These are phyloP conservation scores for Brachycybe producta DNA, from an alignment of 2,888 invertebrate species.

Conservation along the genomic window DNA sequence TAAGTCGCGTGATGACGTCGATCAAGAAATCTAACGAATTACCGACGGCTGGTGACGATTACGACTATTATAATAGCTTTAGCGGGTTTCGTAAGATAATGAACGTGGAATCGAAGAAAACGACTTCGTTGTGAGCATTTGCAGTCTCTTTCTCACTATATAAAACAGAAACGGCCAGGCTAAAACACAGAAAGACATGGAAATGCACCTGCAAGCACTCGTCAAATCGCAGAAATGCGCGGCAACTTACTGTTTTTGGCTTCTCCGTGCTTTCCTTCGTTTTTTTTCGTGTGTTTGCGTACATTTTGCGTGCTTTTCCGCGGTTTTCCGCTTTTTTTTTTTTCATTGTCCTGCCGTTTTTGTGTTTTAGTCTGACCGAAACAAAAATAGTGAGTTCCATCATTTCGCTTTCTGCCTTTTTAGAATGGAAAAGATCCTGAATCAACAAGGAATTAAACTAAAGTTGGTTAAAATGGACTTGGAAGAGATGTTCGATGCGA, in stretches of 20 bases:
- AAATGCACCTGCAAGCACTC: no score
- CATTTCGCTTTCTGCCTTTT: no score
- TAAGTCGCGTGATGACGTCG: constrained; percentile 49
- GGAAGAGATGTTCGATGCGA: constrained; percentile 58
- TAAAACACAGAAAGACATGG: no score
- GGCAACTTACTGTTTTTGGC: no score
- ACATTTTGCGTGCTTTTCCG: no score
- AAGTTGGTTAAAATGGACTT: constrained; percentile 44
- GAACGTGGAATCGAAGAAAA: constrained; percentile 47
- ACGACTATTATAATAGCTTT: constrained; percentile 61
- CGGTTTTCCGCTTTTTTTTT: no score
- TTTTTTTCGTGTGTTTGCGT: no score
- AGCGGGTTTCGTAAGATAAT: constrained; percentile 56
- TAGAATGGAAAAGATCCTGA: constrained; percentile 43
- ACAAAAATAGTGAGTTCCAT: no score
- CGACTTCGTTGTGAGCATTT: constrained; percentile 47
- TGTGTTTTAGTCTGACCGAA: not conserved
- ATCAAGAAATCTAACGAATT: constrained; percentile 56
- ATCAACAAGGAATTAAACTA: constrained; percentile 42
- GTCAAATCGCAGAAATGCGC: no score
- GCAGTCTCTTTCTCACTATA: no score
- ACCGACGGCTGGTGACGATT: constrained; percentile 51
- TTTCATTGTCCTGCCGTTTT: not conserved
- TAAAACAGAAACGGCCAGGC: no score
- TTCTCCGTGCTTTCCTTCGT: no score